These are phyloP conservation scores for Heliconius eleuchia DNA, from an alignment of 1,140 invertebrate genomes.

Conservation along the genomic window DNA sequence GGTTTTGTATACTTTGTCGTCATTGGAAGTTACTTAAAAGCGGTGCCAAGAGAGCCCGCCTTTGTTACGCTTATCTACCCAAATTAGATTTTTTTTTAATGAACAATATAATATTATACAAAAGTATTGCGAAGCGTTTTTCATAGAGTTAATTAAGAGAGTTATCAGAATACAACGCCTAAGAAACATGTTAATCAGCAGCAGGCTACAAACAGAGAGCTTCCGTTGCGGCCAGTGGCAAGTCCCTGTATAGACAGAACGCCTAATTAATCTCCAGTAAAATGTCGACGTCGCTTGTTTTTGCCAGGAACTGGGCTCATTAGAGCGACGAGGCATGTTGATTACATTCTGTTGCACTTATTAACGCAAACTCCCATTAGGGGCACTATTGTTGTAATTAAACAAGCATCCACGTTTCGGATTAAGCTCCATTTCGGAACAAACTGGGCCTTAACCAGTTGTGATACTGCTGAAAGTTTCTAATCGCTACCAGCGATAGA, in stretches of 20 bases:
- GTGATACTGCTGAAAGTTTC: slow-evolving; percentile 44
- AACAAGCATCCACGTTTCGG: slow-evolving; percentile 69
- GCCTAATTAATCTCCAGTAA: slow-evolving; percentile 79
- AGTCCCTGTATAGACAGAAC: slow-evolving; percentile 66
- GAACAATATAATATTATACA: slow-evolving; percentile 39
- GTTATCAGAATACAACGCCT: slow-evolving; percentile 40
- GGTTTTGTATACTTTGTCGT: slow-evolving; percentile 68
- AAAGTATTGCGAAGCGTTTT: slow-evolving; percentile 22
- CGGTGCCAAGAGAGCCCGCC: slow-evolving; percentile 41
- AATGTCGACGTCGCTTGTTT: slow-evolving; percentile 76
- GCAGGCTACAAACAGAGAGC: slow-evolving; percentile 57
- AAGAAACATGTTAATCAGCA: slow-evolving; percentile 57
- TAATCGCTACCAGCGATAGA: slow-evolving; percentile 46
- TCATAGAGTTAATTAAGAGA: slow-evolving; percentile 45
- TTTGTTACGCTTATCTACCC: slow-evolving; percentile 38
- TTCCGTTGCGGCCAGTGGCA: slow-evolving; percentile 55
- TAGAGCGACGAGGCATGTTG: slow-evolving; percentile 79
- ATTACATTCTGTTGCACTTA: slow-evolving; percentile 80
- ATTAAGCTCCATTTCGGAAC: slow-evolving; percentile 43
- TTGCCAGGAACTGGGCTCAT: slow-evolving; percentile 78
- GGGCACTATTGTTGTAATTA: slow-evolving; percentile 81
- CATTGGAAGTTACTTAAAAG: slow-evolving; percentile 67
- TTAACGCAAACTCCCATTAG: slow-evolving; percentile 80
- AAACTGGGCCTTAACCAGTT: slow-evolving; percentile 55
- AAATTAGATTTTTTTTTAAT: slow-evolving; percentile 37